Percentiles rank a stretch among this genome's conserved stretches.
Evolutionary conservation across 2,113 vertebrate species (phyloP).

Genomic region (Probosciger aterrimus): DNA sequence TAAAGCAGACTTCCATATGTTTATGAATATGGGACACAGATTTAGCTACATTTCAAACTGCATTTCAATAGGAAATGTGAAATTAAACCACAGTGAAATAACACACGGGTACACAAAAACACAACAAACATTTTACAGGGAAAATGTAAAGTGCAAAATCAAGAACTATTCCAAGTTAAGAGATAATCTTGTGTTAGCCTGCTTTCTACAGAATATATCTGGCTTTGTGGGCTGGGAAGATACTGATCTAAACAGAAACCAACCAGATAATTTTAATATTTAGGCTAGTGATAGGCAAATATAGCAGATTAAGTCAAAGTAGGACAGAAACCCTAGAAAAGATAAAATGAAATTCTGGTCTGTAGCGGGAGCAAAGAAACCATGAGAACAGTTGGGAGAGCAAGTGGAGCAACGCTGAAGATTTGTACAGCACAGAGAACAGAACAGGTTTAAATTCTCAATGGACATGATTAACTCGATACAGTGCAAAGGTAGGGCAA

Average conservation of each 20-base stretch:
- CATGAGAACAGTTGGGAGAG: not conserved
- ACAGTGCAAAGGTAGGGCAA: conserved; percentile 37
- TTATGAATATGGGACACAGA: not conserved
- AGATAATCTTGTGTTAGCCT: not conserved
- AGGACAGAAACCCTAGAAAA: conserved; percentile 36
- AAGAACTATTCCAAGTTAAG: not conserved
- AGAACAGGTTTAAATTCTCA: conserved; percentile 43
- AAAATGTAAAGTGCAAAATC: not conserved
- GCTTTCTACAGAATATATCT: not conserved
- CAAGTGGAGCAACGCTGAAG: conserved; percentile 23
- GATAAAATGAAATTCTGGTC: not conserved
- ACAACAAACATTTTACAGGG: not conserved
- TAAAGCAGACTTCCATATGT: not conserved
- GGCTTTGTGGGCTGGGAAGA: not conserved
- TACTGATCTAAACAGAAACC: conserved; percentile 21
- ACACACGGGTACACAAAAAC: not conserved
- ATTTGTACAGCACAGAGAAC: conserved; percentile 37
- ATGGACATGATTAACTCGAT: conserved; percentile 40
- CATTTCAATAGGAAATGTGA: not conserved
- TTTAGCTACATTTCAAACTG: not conserved
- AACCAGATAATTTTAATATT: conserved; percentile 31
- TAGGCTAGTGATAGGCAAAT: conserved; percentile 34
- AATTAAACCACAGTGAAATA: not conserved
- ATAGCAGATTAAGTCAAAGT: conserved; percentile 26
- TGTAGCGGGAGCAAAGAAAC: not conserved